phyloP scores from a whole-genome alignment of 2,113 vertebrate genomes.

The Tychaedon coryphoeus region DNA sequence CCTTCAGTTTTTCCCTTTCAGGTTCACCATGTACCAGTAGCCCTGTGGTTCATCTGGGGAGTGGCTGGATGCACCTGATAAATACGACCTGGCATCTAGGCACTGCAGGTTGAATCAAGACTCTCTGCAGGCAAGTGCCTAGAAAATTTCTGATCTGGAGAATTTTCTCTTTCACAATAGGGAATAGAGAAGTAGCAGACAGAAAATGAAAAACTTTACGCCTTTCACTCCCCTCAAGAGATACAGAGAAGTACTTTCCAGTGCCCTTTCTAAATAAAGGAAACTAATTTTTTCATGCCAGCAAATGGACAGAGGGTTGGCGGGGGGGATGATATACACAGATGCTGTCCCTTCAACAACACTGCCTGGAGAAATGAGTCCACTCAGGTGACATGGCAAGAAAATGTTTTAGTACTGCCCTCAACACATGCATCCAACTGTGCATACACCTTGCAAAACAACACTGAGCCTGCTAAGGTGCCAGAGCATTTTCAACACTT shows the following conservation, averaged over 20 bases:
- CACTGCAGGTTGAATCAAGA: conserved; percentile 35
- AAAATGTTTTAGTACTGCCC: not conserved
- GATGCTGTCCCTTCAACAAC: not conserved
- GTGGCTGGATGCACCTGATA: conserved; percentile 27
- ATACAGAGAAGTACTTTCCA: not conserved
- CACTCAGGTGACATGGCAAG: accelerated
- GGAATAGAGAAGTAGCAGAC: not conserved
- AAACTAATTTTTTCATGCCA: not conserved
- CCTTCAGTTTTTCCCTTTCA: not conserved
- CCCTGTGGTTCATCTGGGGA: not conserved
- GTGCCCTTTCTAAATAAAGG: not conserved
- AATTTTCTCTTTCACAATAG: not conserved
- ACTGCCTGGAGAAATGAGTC: not conserved
- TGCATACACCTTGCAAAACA: not conserved
- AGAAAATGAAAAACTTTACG: not conserved
- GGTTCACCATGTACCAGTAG: not conserved
- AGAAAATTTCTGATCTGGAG: conserved; percentile 23
- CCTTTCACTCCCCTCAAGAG: not conserved
- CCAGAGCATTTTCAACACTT: not conserved
- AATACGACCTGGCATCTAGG: conserved; percentile 32
- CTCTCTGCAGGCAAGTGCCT: not conserved
- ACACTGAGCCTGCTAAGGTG: not conserved
- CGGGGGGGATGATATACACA: not conserved
- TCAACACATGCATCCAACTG: accelerated
- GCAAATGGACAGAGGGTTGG: not conserved